Conservation (phyloP, 2,797 vertebrate species). For the Cottoperca gobio region DNA sequence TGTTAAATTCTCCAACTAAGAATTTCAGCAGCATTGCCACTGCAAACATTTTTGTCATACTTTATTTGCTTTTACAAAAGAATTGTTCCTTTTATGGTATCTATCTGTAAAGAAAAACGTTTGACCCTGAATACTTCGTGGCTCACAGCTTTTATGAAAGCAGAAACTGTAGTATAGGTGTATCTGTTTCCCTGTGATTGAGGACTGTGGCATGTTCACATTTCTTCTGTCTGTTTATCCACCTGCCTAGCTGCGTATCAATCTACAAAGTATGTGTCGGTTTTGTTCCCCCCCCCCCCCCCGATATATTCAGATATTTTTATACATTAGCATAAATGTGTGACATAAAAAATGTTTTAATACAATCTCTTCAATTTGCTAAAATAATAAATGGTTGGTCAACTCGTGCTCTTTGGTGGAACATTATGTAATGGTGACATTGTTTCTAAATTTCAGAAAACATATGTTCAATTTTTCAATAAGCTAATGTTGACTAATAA, state of each 20-base stretch:
- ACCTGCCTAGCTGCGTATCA: neutral
- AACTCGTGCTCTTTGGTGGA: neutral
- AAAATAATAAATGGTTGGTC: slow-evolving; percentile 3
- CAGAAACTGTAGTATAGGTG: neutral
- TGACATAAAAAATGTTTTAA: neutral
- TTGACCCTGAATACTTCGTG: neutral
- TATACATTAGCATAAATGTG: neutral
- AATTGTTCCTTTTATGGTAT: neutral
- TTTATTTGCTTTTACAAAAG: neutral
- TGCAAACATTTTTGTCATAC: slow-evolving; percentile 4
- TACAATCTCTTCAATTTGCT: neutral
- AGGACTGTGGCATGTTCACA: neutral
- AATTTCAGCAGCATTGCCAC: neutral
- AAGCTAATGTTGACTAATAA: neutral
- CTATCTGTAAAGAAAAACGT: neutral
- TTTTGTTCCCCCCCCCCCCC: too few species aligned
- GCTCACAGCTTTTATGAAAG: neutral
- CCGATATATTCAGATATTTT: neutral
- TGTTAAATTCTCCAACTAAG: neutral
- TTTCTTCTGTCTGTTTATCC: neutral
- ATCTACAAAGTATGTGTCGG: neutral
- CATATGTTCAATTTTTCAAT: neutral
- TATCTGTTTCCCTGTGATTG: neutral
- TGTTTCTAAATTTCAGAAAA: slow-evolving; percentile 1
- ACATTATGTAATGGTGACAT: neutral